Evolutionary conservation across 2,888 invertebrate genomes (phyloP).

Genomic region (Sarcophaga caerulescens): DNA sequence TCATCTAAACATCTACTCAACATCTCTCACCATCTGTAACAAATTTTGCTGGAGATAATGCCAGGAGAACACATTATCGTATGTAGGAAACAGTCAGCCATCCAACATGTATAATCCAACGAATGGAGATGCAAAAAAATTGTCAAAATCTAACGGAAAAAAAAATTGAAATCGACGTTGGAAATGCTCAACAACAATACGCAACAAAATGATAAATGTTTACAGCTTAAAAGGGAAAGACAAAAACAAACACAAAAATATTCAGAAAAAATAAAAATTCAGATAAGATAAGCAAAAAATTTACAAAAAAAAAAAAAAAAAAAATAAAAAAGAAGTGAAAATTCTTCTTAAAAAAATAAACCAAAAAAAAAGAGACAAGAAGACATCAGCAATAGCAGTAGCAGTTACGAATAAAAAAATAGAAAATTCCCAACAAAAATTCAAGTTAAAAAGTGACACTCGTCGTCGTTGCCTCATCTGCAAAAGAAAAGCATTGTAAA

Average conservation of each 20-base stretch:
- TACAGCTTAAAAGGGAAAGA: conserved; percentile 21
- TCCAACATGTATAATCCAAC: background rate
- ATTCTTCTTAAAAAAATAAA: too few relatives aligned
- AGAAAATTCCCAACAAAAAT: conserved; percentile 28
- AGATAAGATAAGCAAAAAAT: conserved; percentile 45
- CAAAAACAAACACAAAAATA: background rate
- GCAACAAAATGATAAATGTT: conserved; percentile 53
- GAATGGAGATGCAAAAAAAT: conserved; percentile 5
- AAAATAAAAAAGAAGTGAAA: background rate
- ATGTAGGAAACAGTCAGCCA: conserved; percentile 7
- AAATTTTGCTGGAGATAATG: background rate
- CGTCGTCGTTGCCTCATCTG: background rate
- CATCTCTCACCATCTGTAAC: background rate
- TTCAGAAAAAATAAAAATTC: background rate
- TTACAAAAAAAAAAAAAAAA: background rate
- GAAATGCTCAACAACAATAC: conserved; percentile 42
- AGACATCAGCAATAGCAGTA: too few relatives aligned
- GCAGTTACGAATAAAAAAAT: background rate
- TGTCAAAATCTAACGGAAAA: conserved; percentile 16
- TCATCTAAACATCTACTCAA: background rate
- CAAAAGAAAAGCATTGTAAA: background rate
- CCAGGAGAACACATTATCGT: conserved; percentile 38
- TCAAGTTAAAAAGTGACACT: conserved; percentile 47
- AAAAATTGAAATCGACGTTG: background rate
- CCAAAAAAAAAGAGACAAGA: too few relatives aligned